Conservation (phyloP, 1,140 invertebrate species). For the Cardiocondyla obscurior region DNA sequence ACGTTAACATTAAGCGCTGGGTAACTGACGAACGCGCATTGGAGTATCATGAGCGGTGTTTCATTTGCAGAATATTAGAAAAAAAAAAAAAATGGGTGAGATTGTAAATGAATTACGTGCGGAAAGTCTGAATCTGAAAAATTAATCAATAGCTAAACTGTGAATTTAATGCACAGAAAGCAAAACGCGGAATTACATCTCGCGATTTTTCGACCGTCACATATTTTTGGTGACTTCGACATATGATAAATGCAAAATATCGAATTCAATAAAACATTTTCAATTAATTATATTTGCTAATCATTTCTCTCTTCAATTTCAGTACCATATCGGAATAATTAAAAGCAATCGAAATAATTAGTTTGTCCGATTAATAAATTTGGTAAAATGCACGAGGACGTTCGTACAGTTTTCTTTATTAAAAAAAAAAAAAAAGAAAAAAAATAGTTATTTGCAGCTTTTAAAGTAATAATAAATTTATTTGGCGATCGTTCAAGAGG, state of each 20-base stretch:
- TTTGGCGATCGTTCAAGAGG: neutral
- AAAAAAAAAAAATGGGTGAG: neutral
- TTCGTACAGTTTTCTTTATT: neutral
- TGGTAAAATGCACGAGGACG: neutral
- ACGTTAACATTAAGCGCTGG: neutral
- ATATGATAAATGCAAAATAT: neutral
- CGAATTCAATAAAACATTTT: conserved; percentile 1
- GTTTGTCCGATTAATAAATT: neutral
- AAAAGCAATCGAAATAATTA: conserved; percentile 1
- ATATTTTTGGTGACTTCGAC: neutral
- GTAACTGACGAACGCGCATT: neutral
- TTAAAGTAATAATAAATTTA: neutral
- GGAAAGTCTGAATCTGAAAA: neutral
- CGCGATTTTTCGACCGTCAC: neutral
- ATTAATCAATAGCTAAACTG: neutral
- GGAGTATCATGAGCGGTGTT: neutral
- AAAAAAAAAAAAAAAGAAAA: no score
- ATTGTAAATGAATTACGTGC: no score
- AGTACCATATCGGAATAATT: neutral
- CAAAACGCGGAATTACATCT: neutral
- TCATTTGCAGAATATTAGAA: neutral
- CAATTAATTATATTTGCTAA: neutral
- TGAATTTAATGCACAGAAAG: neutral
- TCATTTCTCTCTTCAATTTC: neutral
- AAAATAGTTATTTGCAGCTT: neutral